These are phyloP conservation scores for Ophioninae sp. DNA, from an alignment of 2,888 invertebrate species.

Conservation along the genomic window DNA sequence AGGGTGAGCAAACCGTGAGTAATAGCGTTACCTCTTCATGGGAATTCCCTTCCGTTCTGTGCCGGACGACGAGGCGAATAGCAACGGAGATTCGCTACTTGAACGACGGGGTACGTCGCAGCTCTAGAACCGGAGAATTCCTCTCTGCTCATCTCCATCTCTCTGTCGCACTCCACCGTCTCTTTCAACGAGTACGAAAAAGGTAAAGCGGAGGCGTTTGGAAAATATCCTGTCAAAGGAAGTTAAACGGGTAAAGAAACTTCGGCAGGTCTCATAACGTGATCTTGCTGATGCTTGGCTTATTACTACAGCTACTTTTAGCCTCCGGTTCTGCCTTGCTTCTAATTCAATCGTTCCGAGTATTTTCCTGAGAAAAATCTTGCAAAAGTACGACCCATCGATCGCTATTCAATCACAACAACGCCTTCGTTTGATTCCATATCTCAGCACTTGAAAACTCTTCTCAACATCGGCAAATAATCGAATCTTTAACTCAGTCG, in stretches of 20 bases:
- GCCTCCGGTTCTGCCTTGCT: slow-evolving; percentile 13
- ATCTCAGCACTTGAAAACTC: neutral
- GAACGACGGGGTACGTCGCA: slow-evolving; percentile 36
- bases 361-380: slow-evolving; percentile 42
- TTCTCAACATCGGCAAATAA: slow-evolving; percentile 9
- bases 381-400: neutral
- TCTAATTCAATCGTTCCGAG: slow-evolving; percentile 45
- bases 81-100: slow-evolving; percentile 53
- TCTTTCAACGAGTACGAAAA: slow-evolving; percentile 7
- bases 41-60: slow-evolving; percentile 47
- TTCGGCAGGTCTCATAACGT: slow-evolving; percentile 46
- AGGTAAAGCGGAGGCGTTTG: slow-evolving; percentile 35
- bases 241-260: slow-evolving; percentile 44
- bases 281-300: slow-evolving; percentile 27
- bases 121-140: slow-evolving; percentile 36
- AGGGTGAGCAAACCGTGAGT: slow-evolving; percentile 47
- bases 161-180: neutral
- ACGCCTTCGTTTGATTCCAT: slow-evolving; percentile 31
- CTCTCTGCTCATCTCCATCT: slow-evolving; percentile 13
- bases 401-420: slow-evolving; percentile 43
- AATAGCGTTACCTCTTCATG: slow-evolving; percentile 54
- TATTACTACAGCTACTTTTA: slow-evolving; percentile 41
- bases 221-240: slow-evolving; percentile 51
- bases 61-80: slow-evolving; percentile 37
- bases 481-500: neutral